Evolutionary conservation across 1,140 invertebrate genomes (phyloP).

Genomic region (Fopius arisanus): DNA sequence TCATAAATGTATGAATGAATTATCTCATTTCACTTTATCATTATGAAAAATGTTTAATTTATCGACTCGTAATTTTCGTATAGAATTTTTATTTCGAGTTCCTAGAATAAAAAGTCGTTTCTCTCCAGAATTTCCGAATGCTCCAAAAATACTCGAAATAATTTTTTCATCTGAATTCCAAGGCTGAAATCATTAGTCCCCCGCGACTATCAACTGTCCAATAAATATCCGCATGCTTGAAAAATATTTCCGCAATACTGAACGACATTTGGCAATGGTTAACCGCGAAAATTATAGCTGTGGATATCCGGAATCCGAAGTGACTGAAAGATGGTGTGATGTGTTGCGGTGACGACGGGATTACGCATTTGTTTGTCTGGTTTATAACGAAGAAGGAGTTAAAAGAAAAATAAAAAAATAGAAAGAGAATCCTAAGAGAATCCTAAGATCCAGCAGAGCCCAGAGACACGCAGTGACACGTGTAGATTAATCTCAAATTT

Average conservation of each 20-base stretch:
- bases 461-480: conserved; percentile 58
- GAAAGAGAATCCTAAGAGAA: conserved; percentile 42
- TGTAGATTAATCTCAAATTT: conserved; percentile 58
- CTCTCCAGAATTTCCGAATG: too few relatives aligned
- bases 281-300: background rate
- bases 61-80: too few relatives aligned
- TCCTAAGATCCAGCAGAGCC: conserved; percentile 50
- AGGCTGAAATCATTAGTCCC: background rate
- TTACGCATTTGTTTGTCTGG: conserved; percentile 55
- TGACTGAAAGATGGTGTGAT: conserved; percentile 16
- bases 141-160: too few relatives aligned
- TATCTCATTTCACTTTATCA: too few relatives aligned
- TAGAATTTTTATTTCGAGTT: too few relatives aligned
- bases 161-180: background rate
- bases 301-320: background rate
- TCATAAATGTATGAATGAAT: too few relatives aligned
- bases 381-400: conserved; percentile 25
- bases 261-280: conserved; percentile 6
- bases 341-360: conserved; percentile 48
- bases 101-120: too few relatives aligned
- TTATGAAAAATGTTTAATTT: too few relatives aligned
- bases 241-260: background rate
- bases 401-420: conserved; percentile 37
- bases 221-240: background rate
- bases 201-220: background rate